Evolutionary conservation across 2,113 vertebrate species (phyloP), one percentile per base, ranked within the genome.

Genomic region (Dromiciops gliroides): DNA sequence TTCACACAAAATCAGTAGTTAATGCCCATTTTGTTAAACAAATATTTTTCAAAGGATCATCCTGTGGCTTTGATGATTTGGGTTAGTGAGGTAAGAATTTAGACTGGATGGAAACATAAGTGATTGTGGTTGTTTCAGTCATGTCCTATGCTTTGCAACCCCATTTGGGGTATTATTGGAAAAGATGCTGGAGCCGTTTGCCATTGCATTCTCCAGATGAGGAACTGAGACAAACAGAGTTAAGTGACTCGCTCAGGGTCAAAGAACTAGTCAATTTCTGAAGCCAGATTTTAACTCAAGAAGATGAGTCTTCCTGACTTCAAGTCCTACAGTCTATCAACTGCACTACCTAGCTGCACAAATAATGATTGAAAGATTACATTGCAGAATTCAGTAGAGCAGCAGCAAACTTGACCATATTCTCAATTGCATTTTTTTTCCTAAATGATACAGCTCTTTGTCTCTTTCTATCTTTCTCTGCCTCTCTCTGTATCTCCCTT

Each of bases 1-100:
- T 37, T 67, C 28, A 9, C 31, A 37, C 31, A 3, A 67, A 67
- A 67, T 67, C 56, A 67, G 3, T 11, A 60, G 10, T 60, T 60
- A 60, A 60, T n/a, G 37, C 14, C 37, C 5, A n/a, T 75, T 75
- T 75, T n/a, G 37, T 75, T 75, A 75, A 75, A 75, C 6, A 75
- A 75, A 75, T 44, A 11, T 75, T 44, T 37, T 90, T 75, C 89
- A 83, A 51, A 91, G 48, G n/a, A 50, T 90, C 26, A 75, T 26
- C 51, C 49, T 94, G 25, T 1, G 92, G 28, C 25, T 89, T 89
- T 90, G 52, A 92, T 60, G 37, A n/a, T 67, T 75, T 95, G 75
- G 89, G 53, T 51, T 51, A 67, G 48, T 51, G 90, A 48, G 16
- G 48, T 92, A 26, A 95, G 90, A 93, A 89, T 49, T 89, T 94